Conservation (phyloP, 1,140 invertebrate species). For the Melitaea cinxia region DNA sequence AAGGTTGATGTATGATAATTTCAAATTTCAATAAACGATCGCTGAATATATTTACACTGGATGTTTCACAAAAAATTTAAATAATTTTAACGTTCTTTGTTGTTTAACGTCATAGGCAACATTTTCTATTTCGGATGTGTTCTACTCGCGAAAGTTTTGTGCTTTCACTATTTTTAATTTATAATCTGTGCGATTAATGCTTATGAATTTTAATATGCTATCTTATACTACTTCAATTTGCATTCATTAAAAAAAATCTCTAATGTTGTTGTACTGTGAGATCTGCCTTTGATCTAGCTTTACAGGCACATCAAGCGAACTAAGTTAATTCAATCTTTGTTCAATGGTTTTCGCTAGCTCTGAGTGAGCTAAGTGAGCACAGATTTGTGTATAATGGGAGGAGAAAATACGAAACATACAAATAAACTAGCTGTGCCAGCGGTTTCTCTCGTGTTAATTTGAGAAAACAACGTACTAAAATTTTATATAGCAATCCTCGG, state of each 20-base stretch:
- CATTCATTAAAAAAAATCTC: slow-evolving; percentile 1
- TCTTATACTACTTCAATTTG: not conserved
- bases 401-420: not conserved
- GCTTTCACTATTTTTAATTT: slow-evolving; percentile 27
- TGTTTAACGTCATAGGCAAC: not conserved
- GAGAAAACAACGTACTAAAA: too few relatives aligned
- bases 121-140: slow-evolving; percentile 19
- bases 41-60: slow-evolving; percentile 31
- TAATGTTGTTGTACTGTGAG: not conserved
- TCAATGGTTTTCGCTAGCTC: not conserved
- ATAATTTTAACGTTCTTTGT: not conserved
- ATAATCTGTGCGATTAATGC: slow-evolving; percentile 9
- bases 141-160: slow-evolving; percentile 10
- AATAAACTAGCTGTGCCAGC: too few relatives aligned
- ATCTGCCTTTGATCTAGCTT: not conserved
- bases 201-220: slow-evolving; percentile 20
- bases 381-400: not conserved
- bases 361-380: not conserved
- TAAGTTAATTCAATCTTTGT: not conserved
- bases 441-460: too few relatives aligned
- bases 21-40: slow-evolving; percentile 36
- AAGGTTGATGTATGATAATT: slow-evolving; percentile 38
- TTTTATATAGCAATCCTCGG: too few relatives aligned
- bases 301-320: not conserved
- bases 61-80: slow-evolving; percentile 13